Percentiles rank a stretch among this genome's conserved stretches.
Conservation (phyloP, 2,888 invertebrate genomes). For the Drosophila multiciliata region DNA sequence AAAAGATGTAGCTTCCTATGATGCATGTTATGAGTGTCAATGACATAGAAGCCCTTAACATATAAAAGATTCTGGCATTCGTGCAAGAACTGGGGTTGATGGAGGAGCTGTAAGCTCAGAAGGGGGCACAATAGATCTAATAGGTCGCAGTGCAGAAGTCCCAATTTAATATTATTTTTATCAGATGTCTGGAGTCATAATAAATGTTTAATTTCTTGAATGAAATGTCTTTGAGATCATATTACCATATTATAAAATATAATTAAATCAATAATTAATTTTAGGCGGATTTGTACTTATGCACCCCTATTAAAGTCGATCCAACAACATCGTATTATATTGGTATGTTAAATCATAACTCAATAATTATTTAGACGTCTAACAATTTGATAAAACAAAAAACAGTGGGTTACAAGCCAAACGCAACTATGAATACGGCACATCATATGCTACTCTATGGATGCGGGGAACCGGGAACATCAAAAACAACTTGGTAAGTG, state of each 20-base stretch:
- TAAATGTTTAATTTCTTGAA: neutral
- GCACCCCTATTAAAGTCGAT: conserved; percentile 94
- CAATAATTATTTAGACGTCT: neutral
- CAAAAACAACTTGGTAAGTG: conserved; percentile 89
- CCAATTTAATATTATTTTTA: too few relatives aligned
- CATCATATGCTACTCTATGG: conserved; percentile 98
- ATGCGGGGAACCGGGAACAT: conserved; percentile 88
- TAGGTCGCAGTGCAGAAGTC: too few relatives aligned
- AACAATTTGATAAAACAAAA: conserved; percentile 82
- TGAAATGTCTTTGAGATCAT: neutral
- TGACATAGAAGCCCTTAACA: too few relatives aligned
- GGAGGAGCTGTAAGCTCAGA: too few relatives aligned
- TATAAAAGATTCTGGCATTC: too few relatives aligned
- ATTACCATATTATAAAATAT: conserved; percentile 6
- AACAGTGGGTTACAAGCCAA: conserved; percentile 94
- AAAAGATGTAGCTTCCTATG: too few relatives aligned
- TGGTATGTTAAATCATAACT: conserved; percentile 86
- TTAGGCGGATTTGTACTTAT: conserved; percentile 95
- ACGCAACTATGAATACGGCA: conserved; percentile 94
- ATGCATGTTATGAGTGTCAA: too few relatives aligned
- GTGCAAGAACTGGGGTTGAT: too few relatives aligned
- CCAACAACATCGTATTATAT: conserved; percentile 92
- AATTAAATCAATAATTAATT: conserved; percentile 12
- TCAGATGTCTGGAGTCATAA: neutral
- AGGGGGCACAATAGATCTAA: too few relatives aligned